A percentile compares a stretch with the other conserved stretches of the same genome.
phyloP scores from a whole-genome alignment of 2,113 vertebrate species.

The Pampusana beccarii region DNA sequence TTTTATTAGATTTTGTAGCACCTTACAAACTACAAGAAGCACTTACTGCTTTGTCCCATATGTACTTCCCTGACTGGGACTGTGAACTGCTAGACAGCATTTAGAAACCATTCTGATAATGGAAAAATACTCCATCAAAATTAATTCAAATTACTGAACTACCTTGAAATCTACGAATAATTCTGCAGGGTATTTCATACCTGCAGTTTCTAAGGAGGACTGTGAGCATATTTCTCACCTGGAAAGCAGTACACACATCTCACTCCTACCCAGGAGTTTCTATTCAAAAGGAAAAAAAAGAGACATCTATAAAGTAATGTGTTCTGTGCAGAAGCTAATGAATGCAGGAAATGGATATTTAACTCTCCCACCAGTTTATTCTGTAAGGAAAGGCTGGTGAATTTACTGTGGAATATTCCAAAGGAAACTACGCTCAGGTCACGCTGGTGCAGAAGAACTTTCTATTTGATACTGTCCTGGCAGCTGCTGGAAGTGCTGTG shows the following conservation, averaged over 20 bases:
- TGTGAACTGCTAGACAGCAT: neutral
- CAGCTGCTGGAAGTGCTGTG: neutral
- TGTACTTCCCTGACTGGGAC: neutral
- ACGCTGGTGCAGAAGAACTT: neutral
- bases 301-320: neutral
- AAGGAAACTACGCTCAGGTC: neutral
- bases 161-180: neutral
- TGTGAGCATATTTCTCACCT: neutral
- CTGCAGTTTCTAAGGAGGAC: neutral
- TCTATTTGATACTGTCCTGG: neutral
- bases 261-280: neutral
- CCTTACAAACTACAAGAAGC: neutral
- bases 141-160: neutral
- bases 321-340: neutral
- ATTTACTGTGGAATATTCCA: conserved; percentile 21
- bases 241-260: neutral
- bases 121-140: neutral
- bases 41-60: neutral
- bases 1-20: conserved; percentile 1
- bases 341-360: neutral
- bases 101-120: neutral
- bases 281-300: neutral
- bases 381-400: neutral
- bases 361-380: neutral
- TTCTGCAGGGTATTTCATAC: neutral